Percentiles rank a stretch among this genome's conserved stretches.
Evolutionary conservation across 1,140 invertebrate species (phyloP).

Genomic region (Anastrepha obliqua): DNA sequence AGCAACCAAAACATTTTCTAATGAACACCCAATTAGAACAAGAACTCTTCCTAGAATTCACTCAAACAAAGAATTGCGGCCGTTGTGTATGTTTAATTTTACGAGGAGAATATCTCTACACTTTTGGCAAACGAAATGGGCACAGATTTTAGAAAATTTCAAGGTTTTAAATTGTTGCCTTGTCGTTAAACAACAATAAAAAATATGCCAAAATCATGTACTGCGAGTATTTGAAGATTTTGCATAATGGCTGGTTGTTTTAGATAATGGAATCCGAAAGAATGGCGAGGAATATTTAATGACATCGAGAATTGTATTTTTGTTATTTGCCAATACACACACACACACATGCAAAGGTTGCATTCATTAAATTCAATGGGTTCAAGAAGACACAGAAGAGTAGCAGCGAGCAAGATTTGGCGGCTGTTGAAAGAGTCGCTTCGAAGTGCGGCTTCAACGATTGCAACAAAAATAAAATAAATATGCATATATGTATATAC

Average conservation of each 20-base stretch:
- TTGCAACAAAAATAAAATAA: too few relatives aligned
- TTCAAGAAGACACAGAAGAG: neutral
- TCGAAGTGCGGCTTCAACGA: neutral
- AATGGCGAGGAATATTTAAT: neutral
- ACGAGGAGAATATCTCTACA: neutral
- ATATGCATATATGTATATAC: too few relatives aligned
- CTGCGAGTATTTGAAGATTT: constrained; percentile 1
- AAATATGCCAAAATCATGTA: constrained; percentile 16
- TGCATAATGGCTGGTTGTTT: constrained; percentile 14
- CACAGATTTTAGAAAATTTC: constrained; percentile 2
- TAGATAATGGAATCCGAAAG: neutral
- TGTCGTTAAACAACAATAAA: neutral
- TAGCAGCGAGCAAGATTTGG: neutral
- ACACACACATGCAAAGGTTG: neutral
- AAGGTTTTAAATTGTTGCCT: constrained; percentile 4
- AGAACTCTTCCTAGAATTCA: neutral
- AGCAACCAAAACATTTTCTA: constrained; percentile 4
- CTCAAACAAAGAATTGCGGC: neutral
- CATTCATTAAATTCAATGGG: neutral
- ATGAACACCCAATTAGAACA: neutral
- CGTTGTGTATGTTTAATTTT: neutral
- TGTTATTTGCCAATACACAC: neutral
- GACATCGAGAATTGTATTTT: neutral
- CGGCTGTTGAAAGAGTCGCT: neutral
- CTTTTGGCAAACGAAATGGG: neutral